These are phyloP conservation scores for Cistogaster globosa DNA, from an alignment of 2,888 invertebrate species.

Conservation along the genomic window DNA sequence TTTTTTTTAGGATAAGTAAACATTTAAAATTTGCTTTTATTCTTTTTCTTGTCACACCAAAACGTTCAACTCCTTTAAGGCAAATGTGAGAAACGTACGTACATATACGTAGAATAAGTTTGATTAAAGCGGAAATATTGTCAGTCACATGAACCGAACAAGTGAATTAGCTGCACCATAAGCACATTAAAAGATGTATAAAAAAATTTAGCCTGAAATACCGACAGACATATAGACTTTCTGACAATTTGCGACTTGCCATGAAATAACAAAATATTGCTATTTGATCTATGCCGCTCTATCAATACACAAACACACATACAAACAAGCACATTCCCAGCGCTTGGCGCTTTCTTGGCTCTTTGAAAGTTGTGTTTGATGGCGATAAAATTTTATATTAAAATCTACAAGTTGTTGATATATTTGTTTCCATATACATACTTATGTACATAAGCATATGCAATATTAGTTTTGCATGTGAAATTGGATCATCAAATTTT, in stretches of 20 bases:
- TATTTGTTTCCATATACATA: slow-evolving; percentile 5
- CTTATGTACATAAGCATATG: background rate
- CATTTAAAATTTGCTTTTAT: background rate
- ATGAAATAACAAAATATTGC: slow-evolving; percentile 78
- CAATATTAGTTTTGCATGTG: slow-evolving; percentile 67
- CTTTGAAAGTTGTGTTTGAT: slow-evolving; percentile 46
- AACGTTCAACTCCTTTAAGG: slow-evolving; percentile 13
- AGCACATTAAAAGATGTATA: slow-evolving; percentile 61
- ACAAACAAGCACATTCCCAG: slow-evolving; percentile 22
- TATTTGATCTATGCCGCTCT: slow-evolving; percentile 80
- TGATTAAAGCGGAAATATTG: slow-evolving; percentile 74
- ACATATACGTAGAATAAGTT: background rate
- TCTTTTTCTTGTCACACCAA: background rate
- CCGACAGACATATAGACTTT: slow-evolving; percentile 66
- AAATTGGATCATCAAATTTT: slow-evolving; percentile 70
- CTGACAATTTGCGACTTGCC: slow-evolving; percentile 80
- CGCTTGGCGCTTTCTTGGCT: slow-evolving; percentile 67
- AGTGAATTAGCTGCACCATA: slow-evolving; percentile 54
- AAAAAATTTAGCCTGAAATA: slow-evolving; percentile 57
- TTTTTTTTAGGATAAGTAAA: no score
- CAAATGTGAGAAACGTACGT: background rate
- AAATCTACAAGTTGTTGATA: slow-evolving; percentile 52
- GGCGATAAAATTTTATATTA: slow-evolving; percentile 57
- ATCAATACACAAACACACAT: slow-evolving; percentile 12
- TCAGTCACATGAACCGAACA: slow-evolving; percentile 54